Conservation (phyloP, 2,797 vertebrate genomes). For the Brachyalestes nurse region DNA sequence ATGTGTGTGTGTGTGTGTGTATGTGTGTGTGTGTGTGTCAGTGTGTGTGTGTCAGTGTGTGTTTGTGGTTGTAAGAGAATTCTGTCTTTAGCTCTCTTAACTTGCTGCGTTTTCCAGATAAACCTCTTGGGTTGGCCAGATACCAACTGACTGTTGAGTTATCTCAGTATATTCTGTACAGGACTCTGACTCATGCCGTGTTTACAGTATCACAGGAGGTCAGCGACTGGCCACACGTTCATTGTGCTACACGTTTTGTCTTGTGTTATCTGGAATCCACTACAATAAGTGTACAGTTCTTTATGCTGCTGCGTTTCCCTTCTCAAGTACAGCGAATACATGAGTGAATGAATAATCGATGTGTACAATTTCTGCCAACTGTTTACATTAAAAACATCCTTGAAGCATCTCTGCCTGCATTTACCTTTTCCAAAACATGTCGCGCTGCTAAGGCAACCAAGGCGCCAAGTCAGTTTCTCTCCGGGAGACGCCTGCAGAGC, state of each 20-base stretch:
- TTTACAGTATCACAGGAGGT: not conserved
- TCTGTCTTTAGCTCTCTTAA: not conserved
- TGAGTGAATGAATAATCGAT: not conserved
- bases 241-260: not conserved
- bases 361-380: not conserved
- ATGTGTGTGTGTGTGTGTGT: no score
- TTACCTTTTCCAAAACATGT: slow-evolving; percentile 3
- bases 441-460: slow-evolving; percentile 9
- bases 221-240: not conserved
- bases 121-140: not conserved
- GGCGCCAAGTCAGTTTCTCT: not conserved
- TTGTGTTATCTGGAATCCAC: not conserved
- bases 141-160: not conserved
- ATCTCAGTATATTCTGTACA: not conserved
- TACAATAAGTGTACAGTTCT: not conserved
- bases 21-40: not conserved
- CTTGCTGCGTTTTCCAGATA: not conserved
- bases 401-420: not conserved
- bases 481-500: not conserved
- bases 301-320: not conserved
- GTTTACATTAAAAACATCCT: not conserved
- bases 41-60: no score
- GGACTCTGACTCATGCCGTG: not conserved
- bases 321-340: not conserved
- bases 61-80: no score